Conservation (phyloP, 2,888 invertebrate genomes). For the Rhagonycha fulva region DNA sequence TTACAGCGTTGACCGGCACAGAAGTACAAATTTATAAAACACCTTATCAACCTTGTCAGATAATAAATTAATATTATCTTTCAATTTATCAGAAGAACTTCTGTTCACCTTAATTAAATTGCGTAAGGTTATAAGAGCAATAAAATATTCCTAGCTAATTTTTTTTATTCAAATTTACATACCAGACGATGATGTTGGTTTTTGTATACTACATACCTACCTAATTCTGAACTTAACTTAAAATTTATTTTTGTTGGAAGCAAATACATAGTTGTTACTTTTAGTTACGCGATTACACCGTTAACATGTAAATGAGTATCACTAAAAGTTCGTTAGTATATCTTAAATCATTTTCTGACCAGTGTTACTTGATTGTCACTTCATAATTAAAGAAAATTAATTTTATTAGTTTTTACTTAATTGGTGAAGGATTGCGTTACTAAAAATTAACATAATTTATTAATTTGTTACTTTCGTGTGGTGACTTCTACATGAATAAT, state of each 20-base stretch:
- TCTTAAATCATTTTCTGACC: not conserved
- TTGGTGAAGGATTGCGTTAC: not conserved
- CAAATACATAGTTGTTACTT: not conserved
- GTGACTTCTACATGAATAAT: not conserved
- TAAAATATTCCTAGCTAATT: constrained; percentile 12
- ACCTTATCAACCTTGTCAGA: constrained; percentile 17
- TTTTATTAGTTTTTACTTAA: not conserved
- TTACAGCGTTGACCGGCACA: constrained; percentile 11
- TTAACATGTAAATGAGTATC: not conserved
- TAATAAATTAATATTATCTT: constrained; percentile 25
- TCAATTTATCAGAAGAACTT: constrained; percentile 24
- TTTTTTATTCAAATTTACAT: constrained; percentile 2
- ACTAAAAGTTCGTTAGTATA: not conserved
- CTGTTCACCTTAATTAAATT: constrained; percentile 27
- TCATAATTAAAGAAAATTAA: not conserved
- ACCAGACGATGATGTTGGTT: not conserved
- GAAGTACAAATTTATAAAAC: constrained; percentile 18
- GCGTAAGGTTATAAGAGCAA: constrained; percentile 22
- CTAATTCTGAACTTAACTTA: not conserved
- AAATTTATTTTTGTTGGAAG: not conserved
- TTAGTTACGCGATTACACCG: not conserved
- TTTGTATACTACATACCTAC: not conserved
- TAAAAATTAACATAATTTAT: not conserved
- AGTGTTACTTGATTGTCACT: not conserved
- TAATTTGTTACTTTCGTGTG: not conserved